Evolutionary conservation across 37 sponge, comb jelly and placozoan genomes (phyloP).

Genomic region (Aplysina aerophoba): DNA sequence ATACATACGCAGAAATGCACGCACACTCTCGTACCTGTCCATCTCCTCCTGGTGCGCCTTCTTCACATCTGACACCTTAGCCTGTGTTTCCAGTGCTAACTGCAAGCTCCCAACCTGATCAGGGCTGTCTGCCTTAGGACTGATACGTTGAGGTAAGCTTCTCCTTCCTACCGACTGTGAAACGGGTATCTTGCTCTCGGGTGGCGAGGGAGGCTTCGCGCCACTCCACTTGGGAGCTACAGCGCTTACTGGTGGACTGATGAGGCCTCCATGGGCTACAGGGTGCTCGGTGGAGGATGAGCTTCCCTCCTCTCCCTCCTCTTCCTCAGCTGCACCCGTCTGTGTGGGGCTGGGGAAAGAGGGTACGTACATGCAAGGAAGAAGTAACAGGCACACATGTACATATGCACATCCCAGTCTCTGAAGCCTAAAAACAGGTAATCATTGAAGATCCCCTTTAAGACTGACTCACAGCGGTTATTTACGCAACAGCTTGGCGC

Average conservation of each 20-base stretch:
- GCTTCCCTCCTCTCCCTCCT: not conserved
- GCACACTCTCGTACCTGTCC: conserved; percentile 3
- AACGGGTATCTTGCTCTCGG: no score
- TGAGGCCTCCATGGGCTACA: not conserved
- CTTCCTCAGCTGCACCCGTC: not conserved
- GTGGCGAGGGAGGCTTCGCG: no score
- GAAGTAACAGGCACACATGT: no score
- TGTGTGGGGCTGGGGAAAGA: no score
- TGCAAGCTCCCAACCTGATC: not conserved
- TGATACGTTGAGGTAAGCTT: not conserved
- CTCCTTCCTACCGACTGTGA: not conserved
- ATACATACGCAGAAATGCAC: conserved; percentile 25
- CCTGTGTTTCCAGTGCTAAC: not conserved
- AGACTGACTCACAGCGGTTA: no score
- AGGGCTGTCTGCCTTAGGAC: not conserved
- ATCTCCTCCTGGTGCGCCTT: conserved; percentile 42
- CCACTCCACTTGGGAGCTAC: not conserved
- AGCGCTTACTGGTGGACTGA: not conserved
- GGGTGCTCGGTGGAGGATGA: not conserved
- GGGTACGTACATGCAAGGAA: no score
- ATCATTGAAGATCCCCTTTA: no score
- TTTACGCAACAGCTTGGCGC: no score
- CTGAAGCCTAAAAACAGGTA: no score
- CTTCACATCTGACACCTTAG: not conserved
- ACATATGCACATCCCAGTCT: no score